Evolutionary conservation across 2,797 vertebrate species (phyloP).

Genomic region (Euthynnus affinis): DNA sequence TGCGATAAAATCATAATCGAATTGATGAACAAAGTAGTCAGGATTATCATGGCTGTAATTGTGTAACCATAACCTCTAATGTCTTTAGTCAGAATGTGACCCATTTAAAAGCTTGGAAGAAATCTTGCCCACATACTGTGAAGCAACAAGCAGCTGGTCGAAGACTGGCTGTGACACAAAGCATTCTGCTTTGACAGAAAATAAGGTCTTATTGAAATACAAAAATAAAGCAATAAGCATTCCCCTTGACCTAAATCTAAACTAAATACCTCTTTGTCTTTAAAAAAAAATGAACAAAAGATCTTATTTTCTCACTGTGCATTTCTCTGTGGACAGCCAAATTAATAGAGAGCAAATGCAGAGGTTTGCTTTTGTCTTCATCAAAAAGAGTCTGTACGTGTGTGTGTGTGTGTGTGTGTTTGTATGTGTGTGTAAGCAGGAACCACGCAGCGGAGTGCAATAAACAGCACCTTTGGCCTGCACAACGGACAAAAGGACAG

Average conservation of each 20-base stretch:
- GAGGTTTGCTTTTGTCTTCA: slow-evolving; percentile 19
- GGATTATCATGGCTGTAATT: slow-evolving; percentile 45
- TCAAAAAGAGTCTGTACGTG: slow-evolving; percentile 51
- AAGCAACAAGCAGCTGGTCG: slow-evolving; percentile 75
- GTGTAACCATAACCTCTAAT: slow-evolving; percentile 41
- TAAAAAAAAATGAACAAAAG: slow-evolving; percentile 20
- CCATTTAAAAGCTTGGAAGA: slow-evolving; percentile 72
- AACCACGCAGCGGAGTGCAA: slow-evolving; percentile 60
- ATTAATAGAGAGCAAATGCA: slow-evolving; percentile 23
- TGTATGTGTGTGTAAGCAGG: slow-evolving; percentile 27
- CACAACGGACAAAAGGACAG: slow-evolving; percentile 71
- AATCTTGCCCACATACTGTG: slow-evolving; percentile 66
- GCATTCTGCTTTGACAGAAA: slow-evolving; percentile 47
- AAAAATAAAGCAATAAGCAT: slow-evolving; percentile 39
- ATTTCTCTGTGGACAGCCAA: not conserved
- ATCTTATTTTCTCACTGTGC: slow-evolving; percentile 7
- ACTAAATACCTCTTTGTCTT: slow-evolving; percentile 8
- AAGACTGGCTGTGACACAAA: slow-evolving; percentile 52
- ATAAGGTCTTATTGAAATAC: slow-evolving; percentile 56
- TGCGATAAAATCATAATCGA: slow-evolving; percentile 46
- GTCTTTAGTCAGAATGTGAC: slow-evolving; percentile 67
- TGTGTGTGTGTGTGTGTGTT: not conserved
- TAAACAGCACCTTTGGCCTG: slow-evolving; percentile 73
- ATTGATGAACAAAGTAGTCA: slow-evolving; percentile 32
- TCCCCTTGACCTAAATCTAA: slow-evolving; percentile 50